A percentile compares a stretch with the other conserved stretches of the same genome.
Evolutionary conservation across 2,888 invertebrate genomes (phyloP).

Genomic region (Ennomos erosarius): DNA sequence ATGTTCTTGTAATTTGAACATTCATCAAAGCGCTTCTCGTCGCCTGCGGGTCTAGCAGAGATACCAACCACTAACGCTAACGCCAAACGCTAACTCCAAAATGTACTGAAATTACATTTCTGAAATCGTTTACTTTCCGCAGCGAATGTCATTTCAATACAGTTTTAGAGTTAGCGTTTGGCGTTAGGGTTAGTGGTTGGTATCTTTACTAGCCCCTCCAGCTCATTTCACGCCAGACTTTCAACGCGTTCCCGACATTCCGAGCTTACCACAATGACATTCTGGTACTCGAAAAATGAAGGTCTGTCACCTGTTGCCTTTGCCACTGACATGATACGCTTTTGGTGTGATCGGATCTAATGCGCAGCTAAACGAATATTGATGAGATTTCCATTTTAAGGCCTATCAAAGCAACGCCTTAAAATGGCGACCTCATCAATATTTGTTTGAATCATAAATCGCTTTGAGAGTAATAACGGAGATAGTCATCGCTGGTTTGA

Average conservation of each 20-base stretch:
- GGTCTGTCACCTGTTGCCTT: conserved; percentile 58
- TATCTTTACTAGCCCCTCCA: too few relatives aligned
- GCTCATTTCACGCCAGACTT: conserved; percentile 14
- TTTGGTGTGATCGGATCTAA: conserved; percentile 36
- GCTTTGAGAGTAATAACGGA: conserved; percentile 2
- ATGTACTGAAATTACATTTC: too few relatives aligned
- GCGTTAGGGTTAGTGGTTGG: too few relatives aligned
- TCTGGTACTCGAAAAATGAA: conserved; percentile 51
- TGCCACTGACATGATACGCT: conserved; percentile 22
- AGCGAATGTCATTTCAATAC: too few relatives aligned
- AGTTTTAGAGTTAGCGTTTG: too few relatives aligned
- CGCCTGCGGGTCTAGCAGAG: too few relatives aligned
- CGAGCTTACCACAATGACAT: conserved; percentile 33
- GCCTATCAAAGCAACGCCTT: too few relatives aligned
- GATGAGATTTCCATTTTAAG: conserved; percentile 45
- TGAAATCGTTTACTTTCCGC: too few relatives aligned
- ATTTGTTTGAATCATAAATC: conserved; percentile 8
- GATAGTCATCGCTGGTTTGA: background rate
- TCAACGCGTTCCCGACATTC: conserved; percentile 1
- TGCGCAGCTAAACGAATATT: conserved; percentile 51
- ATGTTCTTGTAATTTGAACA: too few relatives aligned
- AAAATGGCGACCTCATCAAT: too few relatives aligned
- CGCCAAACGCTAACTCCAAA: too few relatives aligned
- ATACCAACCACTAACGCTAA: too few relatives aligned
- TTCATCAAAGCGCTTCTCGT: background rate